Conservation (phyloP, 2,113 vertebrate genomes). For the Mellivora capensis region DNA sequence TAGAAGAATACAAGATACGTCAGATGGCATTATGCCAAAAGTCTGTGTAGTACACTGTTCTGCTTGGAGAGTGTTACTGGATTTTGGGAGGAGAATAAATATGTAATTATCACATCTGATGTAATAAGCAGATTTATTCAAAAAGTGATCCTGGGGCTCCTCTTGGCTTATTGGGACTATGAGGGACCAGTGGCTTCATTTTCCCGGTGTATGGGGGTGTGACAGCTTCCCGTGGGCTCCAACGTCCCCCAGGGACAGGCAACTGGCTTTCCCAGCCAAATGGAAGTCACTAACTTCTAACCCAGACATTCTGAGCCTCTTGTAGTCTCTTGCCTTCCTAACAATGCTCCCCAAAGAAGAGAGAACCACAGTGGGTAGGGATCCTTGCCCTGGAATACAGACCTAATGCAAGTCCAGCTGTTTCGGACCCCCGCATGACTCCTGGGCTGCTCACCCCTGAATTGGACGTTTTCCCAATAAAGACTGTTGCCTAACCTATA, state of each 20-base stretch:
- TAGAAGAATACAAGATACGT: not conserved
- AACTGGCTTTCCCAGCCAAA: not conserved
- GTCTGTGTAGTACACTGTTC: not conserved
- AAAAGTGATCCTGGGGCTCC: not conserved
- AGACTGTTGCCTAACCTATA: not conserved
- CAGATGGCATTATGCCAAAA: not conserved
- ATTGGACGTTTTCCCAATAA: not conserved
- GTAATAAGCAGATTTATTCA: not conserved
- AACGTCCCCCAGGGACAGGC: not conserved
- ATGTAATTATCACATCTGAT: not conserved
- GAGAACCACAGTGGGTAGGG: not conserved
- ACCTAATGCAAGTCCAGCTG: accelerated
- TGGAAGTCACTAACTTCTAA: not conserved
- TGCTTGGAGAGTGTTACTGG: not conserved
- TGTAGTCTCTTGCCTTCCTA: not conserved
- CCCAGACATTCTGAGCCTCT: not conserved
- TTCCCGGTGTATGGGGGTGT: not conserved
- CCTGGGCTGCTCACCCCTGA: not conserved
- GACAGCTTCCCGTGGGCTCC: not conserved
- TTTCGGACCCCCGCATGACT: not conserved
- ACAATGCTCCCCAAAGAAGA: not conserved
- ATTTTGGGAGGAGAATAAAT: not conserved
- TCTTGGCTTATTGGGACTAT: not conserved
- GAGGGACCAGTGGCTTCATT: not conserved
- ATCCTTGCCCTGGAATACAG: not conserved